Conservation (phyloP, 2,113 vertebrate genomes). For the Salvelinus fontinalis region DNA sequence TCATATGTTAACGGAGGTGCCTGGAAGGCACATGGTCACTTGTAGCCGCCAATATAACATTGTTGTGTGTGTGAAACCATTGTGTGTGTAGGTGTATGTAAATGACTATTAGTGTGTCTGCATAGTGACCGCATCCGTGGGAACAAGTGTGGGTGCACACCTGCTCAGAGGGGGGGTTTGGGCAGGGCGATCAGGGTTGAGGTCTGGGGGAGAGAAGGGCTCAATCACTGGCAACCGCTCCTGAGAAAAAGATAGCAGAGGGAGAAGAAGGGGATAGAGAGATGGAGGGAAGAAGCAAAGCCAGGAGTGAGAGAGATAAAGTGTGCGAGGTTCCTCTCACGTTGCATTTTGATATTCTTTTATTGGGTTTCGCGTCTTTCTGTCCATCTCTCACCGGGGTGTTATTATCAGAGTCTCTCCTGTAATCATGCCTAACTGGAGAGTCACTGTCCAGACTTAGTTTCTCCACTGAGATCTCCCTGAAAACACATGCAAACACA, state of each 20-base stretch:
- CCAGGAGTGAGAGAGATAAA: slow-evolving; percentile 18
- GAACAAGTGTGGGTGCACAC: slow-evolving; percentile 27
- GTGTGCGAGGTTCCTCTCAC: no score
- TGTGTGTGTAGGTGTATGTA: not conserved
- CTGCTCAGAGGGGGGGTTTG: slow-evolving; percentile 64
- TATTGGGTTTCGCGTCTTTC: slow-evolving; percentile 9
- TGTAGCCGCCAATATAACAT: not conserved
- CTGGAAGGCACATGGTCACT: slow-evolving; percentile 13
- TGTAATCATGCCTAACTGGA: slow-evolving; percentile 70
- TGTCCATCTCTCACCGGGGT: slow-evolving; percentile 61
- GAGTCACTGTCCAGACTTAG: slow-evolving; percentile 78
- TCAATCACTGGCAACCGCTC: slow-evolving; percentile 63
- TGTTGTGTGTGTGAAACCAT: not conserved
- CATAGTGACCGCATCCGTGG: no score
- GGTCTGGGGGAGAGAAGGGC: slow-evolving; percentile 63
- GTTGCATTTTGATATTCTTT: not conserved
- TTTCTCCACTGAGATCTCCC: slow-evolving; percentile 85
- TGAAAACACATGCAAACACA: slow-evolving; percentile 46
- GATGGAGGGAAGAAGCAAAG: not conserved
- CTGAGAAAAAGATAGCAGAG: slow-evolving; percentile 43
- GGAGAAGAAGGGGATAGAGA: not conserved
- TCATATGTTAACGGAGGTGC: no score
- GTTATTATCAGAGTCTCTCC: slow-evolving; percentile 64
- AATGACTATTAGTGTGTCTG: no score
- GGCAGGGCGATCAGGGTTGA: slow-evolving; percentile 64